These are phyloP conservation scores for Lasioglossum marginatum DNA, from an alignment of 2,888 invertebrate species.

Conservation along the genomic window DNA sequence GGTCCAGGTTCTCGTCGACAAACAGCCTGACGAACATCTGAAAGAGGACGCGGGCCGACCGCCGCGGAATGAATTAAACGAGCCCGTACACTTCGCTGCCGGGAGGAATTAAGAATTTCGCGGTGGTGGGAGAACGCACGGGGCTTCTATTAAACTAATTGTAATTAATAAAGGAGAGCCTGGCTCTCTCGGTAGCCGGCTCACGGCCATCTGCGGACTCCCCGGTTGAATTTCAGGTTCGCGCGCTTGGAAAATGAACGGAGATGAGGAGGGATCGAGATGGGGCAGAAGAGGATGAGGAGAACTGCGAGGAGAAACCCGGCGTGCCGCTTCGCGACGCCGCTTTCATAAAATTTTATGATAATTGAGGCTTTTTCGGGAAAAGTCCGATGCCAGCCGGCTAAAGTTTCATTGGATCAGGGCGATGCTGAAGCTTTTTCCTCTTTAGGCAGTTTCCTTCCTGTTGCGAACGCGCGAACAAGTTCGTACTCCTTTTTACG, in stretches of 20 bases:
- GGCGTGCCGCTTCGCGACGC: constrained; percentile 18
- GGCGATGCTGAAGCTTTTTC: constrained; percentile 4
- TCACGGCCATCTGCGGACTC: constrained; percentile 54
- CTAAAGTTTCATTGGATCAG: constrained; percentile 49
- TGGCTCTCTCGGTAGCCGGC: constrained; percentile 31
- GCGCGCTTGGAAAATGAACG: not conserved
- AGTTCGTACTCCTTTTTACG: constrained; percentile 56
- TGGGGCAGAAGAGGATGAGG: not conserved
- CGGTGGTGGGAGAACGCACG: constrained; percentile 69
- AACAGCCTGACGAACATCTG: constrained; percentile 99
- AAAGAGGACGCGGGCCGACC: constrained; percentile 55
- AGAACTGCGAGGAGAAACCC: not conserved
- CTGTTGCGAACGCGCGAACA: constrained; percentile 43
- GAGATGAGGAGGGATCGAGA: not conserved
- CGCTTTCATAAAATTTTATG: constrained; percentile 67
- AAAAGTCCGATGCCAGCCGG: constrained; percentile 39
- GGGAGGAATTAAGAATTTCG: constrained; percentile 77
- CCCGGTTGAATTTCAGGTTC: constrained; percentile 54
- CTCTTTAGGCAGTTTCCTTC: not conserved
- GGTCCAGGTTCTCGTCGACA: constrained; percentile 98
- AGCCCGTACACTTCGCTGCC: constrained; percentile 61
- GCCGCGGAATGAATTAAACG: constrained; percentile 65
- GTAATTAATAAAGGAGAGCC: constrained; percentile 82
- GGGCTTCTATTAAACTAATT: constrained; percentile 82
- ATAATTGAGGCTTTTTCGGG: constrained; percentile 66